Evolutionary conservation across 30 jellyfish, hydroid and myxozoan genomes (phyloP).

Genomic region (Mastigias papua): DNA sequence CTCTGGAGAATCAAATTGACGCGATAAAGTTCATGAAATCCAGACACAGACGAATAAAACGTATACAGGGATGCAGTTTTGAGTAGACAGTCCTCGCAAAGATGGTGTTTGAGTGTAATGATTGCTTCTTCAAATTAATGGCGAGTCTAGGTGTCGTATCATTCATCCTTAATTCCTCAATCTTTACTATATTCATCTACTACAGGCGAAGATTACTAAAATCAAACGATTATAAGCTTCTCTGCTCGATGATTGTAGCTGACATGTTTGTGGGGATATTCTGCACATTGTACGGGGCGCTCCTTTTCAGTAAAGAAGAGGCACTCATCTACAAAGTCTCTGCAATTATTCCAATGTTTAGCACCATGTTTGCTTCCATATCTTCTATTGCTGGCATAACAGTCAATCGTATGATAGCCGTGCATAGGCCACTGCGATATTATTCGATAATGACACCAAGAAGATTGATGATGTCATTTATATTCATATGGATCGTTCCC

Average conservation of each 20-base stretch:
- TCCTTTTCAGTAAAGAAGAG: neutral
- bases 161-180: slow-evolving; percentile 7
- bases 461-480: neutral
- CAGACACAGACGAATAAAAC: neutral
- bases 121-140: slow-evolving; percentile 32
- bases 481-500: slow-evolving; percentile 36
- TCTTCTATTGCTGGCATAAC: slow-evolving; percentile 33
- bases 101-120: slow-evolving; percentile 13
- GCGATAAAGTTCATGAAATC: too few relatives aligned
- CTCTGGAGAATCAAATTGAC: too few relatives aligned
- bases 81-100: neutral
- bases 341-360: slow-evolving; percentile 47
- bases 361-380: slow-evolving; percentile 61
- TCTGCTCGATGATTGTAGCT: slow-evolving; percentile 47
- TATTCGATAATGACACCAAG: slow-evolving; percentile 20
- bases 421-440: slow-evolving; percentile 38
- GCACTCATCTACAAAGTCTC: slow-evolving; percentile 21
- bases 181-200: slow-evolving; percentile 2
- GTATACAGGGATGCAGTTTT: neutral
- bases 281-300: slow-evolving; percentile 39
- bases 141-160: slow-evolving; percentile 27
- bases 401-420: slow-evolving; percentile 28
- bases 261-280: slow-evolving; percentile 52
- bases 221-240: slow-evolving; percentile 37
- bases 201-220: slow-evolving; percentile 17